Base-by-base conservation (phyloP, 2,888 invertebrate species). In the Diplolepis rosae region DNA sequence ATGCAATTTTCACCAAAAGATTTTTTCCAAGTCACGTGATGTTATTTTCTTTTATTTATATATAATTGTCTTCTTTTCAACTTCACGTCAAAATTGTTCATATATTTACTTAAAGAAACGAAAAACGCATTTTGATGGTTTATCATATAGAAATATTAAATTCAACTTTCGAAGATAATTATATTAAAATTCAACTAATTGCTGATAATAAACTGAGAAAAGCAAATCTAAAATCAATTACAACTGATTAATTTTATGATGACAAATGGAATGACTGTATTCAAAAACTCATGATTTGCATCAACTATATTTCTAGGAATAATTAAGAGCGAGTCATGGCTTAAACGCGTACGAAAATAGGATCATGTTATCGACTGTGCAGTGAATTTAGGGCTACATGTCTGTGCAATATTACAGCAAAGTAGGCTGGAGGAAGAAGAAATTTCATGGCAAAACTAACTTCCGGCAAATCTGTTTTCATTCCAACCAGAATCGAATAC, bases 381-480 rank as follows among this genome's bases (percentile, higher is more conserved):
- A 45, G 45, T 18, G 18, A 45, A 45, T 45, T 45, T 45, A 45
- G 18, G 18, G n/a, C 45, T 18, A 18, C 45, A 30, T 30, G 61
- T 24, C 61, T 61, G 61, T 61, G 24, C 35, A 61, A 61, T 61
- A 35, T 61, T 39, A 61, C 35, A 35, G 11, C 61, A 61, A 61
- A 61, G 28, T 54, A 54, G 35, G 4, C 5, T 4, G 35, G 13
- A 61, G 35, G 24, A 61, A 39, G 22, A 61, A 61, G 35, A 24
- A 35, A 61, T 35, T 61, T 61, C 61, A 61, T 39, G 61, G 24
- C 13, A 61, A 39, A 61, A 18, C 13, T 35, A 35, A 32, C 35
- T 61, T 61, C 61, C 61, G 39, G 24, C 39, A 61, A 61, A 39
- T 39, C 39, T 61, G 61, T 35, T 61, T 61, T 39, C 39, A 61